phyloP scores from a whole-genome alignment of 1,140 invertebrate genomes.

The Anoplolepis gracilipes region DNA sequence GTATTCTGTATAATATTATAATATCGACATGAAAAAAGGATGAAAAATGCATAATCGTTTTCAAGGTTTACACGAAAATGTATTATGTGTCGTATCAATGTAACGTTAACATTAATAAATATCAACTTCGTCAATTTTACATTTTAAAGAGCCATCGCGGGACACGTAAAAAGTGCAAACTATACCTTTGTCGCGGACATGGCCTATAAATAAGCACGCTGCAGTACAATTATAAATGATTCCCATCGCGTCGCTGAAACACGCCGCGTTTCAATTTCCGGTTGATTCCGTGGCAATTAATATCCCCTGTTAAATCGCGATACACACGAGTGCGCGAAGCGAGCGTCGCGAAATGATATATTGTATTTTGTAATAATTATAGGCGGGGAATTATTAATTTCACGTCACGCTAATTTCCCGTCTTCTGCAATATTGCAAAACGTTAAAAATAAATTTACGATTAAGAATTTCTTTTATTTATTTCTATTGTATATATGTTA shows the following conservation, averaged over 20 bases:
- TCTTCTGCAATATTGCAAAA: neutral
- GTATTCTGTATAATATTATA: neutral
- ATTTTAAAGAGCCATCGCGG: constrained; percentile 1
- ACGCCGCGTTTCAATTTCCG: constrained; percentile 52
- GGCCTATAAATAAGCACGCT: constrained; percentile 36
- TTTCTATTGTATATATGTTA: neutral
- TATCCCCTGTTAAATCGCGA: constrained; percentile 45
- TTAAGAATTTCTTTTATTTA: neutral
- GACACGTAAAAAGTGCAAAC: constrained; percentile 22
- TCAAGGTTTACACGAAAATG: neutral
- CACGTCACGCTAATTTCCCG: constrained; percentile 15
- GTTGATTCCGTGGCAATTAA: constrained; percentile 52
- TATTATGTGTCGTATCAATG: too few species aligned
- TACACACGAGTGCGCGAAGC: neutral
- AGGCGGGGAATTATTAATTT: constrained; percentile 27
- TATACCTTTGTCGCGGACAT: neutral
- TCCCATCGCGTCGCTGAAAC: constrained; percentile 31
- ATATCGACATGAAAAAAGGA: neutral
- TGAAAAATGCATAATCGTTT: neutral
- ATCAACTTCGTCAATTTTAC: constrained; percentile 38
- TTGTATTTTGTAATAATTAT: constrained; percentile 36
- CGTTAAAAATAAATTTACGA: neutral
- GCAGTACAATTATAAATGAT: constrained; percentile 54
- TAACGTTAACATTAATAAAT: constrained; percentile 30
- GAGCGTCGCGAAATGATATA: constrained; percentile 3